These are phyloP conservation scores for Dendrolimus kikuchii DNA, from an alignment of 1,140 invertebrate genomes.

Conservation along the genomic window DNA sequence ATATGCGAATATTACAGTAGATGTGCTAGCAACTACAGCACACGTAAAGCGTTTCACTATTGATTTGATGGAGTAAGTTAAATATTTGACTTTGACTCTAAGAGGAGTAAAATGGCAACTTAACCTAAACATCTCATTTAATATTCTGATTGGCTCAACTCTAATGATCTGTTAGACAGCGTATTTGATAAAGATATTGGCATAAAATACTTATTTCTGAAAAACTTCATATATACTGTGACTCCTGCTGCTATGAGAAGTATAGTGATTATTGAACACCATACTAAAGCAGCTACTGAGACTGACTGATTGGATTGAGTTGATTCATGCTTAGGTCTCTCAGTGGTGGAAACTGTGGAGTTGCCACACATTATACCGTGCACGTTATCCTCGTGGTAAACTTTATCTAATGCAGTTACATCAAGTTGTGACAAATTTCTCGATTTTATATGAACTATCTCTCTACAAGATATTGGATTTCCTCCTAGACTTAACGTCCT, in stretches of 20 bases:
- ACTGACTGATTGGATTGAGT: not conserved
- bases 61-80: too few species aligned
- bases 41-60: too few species aligned
- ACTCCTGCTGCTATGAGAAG: constrained; percentile 15
- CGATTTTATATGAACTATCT: constrained; percentile 38
- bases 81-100: too few species aligned
- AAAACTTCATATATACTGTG: constrained; percentile 8
- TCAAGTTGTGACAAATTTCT: constrained; percentile 26
- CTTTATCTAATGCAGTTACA: constrained; percentile 47
- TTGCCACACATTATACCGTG: constrained; percentile 50
- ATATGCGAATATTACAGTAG: too few species aligned
- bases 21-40: too few species aligned
- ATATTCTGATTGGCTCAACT: too few species aligned
- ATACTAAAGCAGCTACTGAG: constrained; percentile 11
- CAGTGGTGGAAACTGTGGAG: too few species aligned
- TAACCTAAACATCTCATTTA: too few species aligned
- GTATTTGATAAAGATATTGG: too few species aligned
- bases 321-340: not conserved
- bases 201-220: constrained; percentile 13
- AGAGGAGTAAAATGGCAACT: too few species aligned
- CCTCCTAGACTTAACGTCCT: constrained; percentile 46
- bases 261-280: constrained; percentile 19
- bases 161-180: too few species aligned
- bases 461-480: constrained; percentile 46
- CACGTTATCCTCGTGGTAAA: constrained; percentile 58